phyloP scores from a whole-genome alignment of 2,888 invertebrate species.

The Leucophenga montana region DNA sequence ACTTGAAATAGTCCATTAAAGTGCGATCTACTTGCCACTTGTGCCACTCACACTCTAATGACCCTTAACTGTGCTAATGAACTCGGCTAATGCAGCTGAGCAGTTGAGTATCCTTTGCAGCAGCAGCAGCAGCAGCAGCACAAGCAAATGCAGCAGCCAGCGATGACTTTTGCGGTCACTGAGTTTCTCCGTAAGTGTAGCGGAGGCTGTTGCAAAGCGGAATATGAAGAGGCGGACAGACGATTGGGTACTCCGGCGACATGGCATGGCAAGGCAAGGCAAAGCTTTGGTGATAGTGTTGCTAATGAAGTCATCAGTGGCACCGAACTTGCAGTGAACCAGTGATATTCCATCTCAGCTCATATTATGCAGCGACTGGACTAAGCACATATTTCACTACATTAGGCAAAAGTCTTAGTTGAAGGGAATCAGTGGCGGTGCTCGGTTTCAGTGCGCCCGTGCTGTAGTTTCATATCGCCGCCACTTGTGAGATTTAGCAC shows the following conservation, averaged over 20 bases:
- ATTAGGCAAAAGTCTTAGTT: slow-evolving; percentile 36
- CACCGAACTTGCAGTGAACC: slow-evolving; percentile 50
- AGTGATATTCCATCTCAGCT: neutral
- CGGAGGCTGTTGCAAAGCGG: slow-evolving; percentile 9
- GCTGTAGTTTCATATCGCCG: too few species aligned
- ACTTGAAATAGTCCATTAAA: slow-evolving; percentile 41
- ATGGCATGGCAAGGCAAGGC: slow-evolving; percentile 43
- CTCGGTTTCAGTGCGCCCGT: too few species aligned
- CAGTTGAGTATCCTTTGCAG: slow-evolving; percentile 4
- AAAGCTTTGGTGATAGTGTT: slow-evolving; percentile 55
- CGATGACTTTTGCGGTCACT: slow-evolving; percentile 55
- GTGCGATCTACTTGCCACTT: slow-evolving; percentile 28
- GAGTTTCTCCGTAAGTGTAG: neutral
- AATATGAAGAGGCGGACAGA: slow-evolving; percentile 24
- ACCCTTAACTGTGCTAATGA: slow-evolving; percentile 60
- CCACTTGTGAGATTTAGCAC: too few species aligned
- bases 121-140: slow-evolving; percentile 10
- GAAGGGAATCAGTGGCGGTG: too few species aligned
- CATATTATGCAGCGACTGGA: slow-evolving; percentile 40
- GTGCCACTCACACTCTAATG: slow-evolving; percentile 49
- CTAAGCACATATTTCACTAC: slow-evolving; percentile 44
- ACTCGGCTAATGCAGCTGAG: slow-evolving; percentile 62
- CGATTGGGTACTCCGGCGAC: slow-evolving; percentile 32
- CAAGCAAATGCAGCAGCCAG: slow-evolving; percentile 16
- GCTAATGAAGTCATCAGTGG: slow-evolving; percentile 62